These are phyloP conservation scores for Dendroctonus ponderosae DNA, from an alignment of 1,140 invertebrate genomes.

Conservation along the genomic window DNA sequence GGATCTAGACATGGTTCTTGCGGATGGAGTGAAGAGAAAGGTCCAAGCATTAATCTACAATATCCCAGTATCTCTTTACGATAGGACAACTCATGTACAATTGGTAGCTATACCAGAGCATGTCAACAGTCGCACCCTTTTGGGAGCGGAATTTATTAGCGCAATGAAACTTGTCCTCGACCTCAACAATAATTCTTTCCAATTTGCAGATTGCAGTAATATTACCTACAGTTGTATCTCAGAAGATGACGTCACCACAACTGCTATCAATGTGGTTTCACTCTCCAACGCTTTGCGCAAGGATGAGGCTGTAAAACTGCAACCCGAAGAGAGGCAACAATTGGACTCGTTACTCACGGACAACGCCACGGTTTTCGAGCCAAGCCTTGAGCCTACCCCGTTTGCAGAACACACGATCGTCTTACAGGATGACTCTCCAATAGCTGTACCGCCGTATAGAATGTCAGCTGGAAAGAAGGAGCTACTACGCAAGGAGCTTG, in stretches of 20 bases:
- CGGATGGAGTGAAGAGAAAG: background rate
- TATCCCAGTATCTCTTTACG: background rate
- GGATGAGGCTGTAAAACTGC: background rate
- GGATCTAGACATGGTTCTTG: background rate
- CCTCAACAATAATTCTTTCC: background rate
- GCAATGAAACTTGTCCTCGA: background rate
- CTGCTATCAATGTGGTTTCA: background rate
- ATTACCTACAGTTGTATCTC: background rate
- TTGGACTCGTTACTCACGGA: background rate
- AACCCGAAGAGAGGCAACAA: background rate
- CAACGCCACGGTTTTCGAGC: background rate
- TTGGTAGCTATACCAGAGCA: background rate
- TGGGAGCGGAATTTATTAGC: background rate
- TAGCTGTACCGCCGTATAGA: too few species aligned
- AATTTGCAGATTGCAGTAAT: background rate
- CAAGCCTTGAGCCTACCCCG: conserved; percentile 8
- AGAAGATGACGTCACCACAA: background rate
- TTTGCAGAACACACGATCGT: conserved; percentile 31
- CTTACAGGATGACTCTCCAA: conserved; percentile 16
- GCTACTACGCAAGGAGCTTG: too few species aligned
- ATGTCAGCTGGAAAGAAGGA: too few species aligned
- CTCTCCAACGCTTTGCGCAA: background rate
- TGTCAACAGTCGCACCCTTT: background rate
- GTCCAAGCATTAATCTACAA: background rate
- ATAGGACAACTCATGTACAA: background rate